Percentiles rank a stretch among this genome's conserved stretches.
Conservation (phyloP, 2,113 vertebrate genomes). For the Chauna torquata region DNA sequence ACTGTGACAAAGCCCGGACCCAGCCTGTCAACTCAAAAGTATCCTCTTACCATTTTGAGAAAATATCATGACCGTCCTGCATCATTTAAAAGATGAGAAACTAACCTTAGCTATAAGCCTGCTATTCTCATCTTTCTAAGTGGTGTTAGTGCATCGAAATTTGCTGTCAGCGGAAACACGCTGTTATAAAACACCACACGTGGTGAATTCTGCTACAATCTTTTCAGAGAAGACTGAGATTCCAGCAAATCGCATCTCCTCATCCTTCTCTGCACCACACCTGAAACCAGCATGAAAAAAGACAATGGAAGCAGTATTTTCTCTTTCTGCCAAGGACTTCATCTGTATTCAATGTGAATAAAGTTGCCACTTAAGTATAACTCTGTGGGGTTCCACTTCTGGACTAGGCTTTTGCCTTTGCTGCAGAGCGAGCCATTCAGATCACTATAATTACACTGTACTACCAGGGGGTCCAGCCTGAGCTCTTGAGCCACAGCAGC, state of each 20-base stretch:
- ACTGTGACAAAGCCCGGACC: background rate
- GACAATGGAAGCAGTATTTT: background rate
- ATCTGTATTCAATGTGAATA: slow-evolving; percentile 51
- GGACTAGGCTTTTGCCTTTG: slow-evolving; percentile 13
- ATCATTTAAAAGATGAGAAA: background rate
- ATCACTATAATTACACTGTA: background rate
- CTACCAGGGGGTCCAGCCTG: slow-evolving; percentile 14
- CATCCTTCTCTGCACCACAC: background rate
- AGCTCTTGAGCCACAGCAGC: slow-evolving; percentile 35
- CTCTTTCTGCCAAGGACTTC: slow-evolving; percentile 28
- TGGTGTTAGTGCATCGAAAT: background rate
- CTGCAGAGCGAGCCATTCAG: slow-evolving; percentile 22
- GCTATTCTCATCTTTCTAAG: background rate
- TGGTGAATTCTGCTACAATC: background rate
- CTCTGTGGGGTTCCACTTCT: slow-evolving; percentile 45
- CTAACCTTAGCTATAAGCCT: background rate
- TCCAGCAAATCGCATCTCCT: background rate
- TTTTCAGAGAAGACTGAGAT: background rate
- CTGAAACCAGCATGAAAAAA: background rate
- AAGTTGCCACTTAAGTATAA: background rate
- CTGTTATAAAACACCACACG: background rate
- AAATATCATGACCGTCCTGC: background rate
- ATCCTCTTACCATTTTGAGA: background rate
- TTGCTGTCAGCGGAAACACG: background rate
- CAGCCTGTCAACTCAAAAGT: background rate